Base-by-base conservation (phyloP, 2,113 vertebrate species). In the Octodon degus region DNA sequence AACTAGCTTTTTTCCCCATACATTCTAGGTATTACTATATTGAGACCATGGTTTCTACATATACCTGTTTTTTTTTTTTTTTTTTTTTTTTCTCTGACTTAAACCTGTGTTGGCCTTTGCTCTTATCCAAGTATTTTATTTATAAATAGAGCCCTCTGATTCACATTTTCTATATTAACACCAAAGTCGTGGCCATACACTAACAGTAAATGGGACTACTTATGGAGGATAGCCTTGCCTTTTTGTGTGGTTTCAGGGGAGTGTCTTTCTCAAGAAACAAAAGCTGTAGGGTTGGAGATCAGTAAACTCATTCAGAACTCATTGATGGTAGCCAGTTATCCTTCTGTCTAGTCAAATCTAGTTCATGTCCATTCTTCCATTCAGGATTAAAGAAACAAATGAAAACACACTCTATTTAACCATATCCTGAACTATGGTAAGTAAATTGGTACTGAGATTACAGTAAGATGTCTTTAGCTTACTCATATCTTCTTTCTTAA, bases 121-220 rank as follows among this genome's bases (percentile, higher is more conserved):
- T 95, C 86, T 91, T 91, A 67, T 32, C 83, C 96, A 94, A 82
- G 89, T 83, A 96, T n/a, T 86, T 86, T 70, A 67, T 89, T 86
- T 95, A 91, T 89, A 87, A 97, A 88, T 47, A 86, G 60, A 34
- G 55, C 37, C 12, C 60, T 96, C 58, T 97, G 83, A 88, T 86
- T 94, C 53, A 63, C 34, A 58, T 83, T 96, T 83, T 93, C 67
- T 93, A 13, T 89, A 34, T 80, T 79, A 93, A 90, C 86, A 72
- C 89, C 86, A 93, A 91, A 89, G 30, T 55, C n/a, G 2, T 92
- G 86, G 88, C 95, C 92, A 76, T 82, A 50, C 47, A 32, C 83
- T 55, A 82, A 91, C 11, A 91, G 86, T 91, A 76, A 92, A 79
- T 83, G 74, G 34, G n/a, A 7, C 89, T 96, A 24, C 94, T 91